Evolutionary conservation across 2,888 invertebrate species (phyloP).

Genomic region (Limnephilus rhombicus): DNA sequence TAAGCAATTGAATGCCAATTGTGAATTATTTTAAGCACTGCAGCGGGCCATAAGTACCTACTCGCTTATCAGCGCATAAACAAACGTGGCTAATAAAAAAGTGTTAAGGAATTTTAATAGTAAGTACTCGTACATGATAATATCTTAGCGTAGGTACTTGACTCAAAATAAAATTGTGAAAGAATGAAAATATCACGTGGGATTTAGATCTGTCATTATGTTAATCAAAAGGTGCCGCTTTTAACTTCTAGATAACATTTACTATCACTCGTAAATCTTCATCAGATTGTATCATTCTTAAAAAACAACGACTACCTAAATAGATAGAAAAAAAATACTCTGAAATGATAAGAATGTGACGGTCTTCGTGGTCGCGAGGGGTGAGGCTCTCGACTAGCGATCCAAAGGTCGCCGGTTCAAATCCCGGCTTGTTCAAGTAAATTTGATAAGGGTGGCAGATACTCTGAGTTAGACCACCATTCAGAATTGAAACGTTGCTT

Average conservation of each 20-base stretch:
- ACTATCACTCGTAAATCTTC: neutral
- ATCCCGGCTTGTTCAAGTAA: too few species aligned
- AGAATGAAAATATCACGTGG: neutral
- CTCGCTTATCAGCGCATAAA: neutral
- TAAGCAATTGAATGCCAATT: conserved; percentile 9
- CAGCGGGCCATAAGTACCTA: neutral
- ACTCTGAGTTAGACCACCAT: too few species aligned
- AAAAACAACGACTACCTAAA: neutral
- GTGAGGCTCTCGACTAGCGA: too few species aligned
- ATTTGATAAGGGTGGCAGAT: too few species aligned
- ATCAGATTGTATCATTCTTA: neutral
- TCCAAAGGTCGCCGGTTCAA: too few species aligned
- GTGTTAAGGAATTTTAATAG: neutral
- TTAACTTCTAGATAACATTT: neutral
- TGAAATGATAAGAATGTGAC: neutral
- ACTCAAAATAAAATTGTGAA: neutral
- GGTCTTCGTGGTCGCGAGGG: too few species aligned
- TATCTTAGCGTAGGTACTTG: neutral
- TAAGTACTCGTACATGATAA: neutral
- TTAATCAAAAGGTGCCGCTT: neutral
- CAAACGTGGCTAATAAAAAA: neutral
- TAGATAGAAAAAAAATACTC: too few species aligned
- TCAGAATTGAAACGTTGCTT: too few species aligned
- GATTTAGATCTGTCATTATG: neutral
- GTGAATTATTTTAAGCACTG: neutral